Conservation (phyloP, 2,797 vertebrate genomes). For the Cyprinella venusta region DNA sequence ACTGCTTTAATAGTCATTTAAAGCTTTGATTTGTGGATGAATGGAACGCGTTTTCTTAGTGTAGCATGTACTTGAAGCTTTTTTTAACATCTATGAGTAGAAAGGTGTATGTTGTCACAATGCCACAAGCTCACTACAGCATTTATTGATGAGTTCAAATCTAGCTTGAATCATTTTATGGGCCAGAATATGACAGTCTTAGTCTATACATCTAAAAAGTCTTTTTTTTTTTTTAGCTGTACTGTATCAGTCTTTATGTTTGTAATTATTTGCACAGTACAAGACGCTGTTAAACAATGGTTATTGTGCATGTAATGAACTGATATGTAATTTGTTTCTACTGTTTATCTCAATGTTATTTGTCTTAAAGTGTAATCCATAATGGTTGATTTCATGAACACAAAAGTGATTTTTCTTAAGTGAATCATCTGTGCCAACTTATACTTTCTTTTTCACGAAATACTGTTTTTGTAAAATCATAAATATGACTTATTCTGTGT, state of each 20-base stretch:
- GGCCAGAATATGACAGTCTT: slow-evolving; percentile 38
- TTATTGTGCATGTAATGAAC: slow-evolving; percentile 28
- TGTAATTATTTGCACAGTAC: slow-evolving; percentile 46
- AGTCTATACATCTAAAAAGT: neutral
- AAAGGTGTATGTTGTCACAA: neutral
- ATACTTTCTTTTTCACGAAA: neutral
- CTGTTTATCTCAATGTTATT: slow-evolving; percentile 54
- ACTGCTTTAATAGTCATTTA: slow-evolving; percentile 52
- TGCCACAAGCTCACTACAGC: slow-evolving; percentile 12
- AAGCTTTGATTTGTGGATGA: slow-evolving; percentile 7
- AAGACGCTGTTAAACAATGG: slow-evolving; percentile 51
- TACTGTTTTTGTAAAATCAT: slow-evolving; percentile 13
- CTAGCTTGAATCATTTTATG: slow-evolving; percentile 61
- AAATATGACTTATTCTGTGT: slow-evolving; percentile 5
- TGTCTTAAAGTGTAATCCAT: slow-evolving; percentile 58
- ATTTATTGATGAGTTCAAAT: slow-evolving; percentile 63
- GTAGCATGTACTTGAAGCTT: slow-evolving; percentile 17
- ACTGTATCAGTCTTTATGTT: slow-evolving; percentile 39
- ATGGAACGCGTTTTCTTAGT: slow-evolving; percentile 2
- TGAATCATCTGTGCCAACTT: slow-evolving; percentile 48
- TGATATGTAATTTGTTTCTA: slow-evolving; percentile 30
- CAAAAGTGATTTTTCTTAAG: slow-evolving; percentile 50
- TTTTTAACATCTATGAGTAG: neutral
- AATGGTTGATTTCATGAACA: slow-evolving; percentile 60
- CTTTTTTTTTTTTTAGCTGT: neutral